phyloP scores from a whole-genome alignment of 2,797 vertebrate species.

The Enoplosus armatus region DNA sequence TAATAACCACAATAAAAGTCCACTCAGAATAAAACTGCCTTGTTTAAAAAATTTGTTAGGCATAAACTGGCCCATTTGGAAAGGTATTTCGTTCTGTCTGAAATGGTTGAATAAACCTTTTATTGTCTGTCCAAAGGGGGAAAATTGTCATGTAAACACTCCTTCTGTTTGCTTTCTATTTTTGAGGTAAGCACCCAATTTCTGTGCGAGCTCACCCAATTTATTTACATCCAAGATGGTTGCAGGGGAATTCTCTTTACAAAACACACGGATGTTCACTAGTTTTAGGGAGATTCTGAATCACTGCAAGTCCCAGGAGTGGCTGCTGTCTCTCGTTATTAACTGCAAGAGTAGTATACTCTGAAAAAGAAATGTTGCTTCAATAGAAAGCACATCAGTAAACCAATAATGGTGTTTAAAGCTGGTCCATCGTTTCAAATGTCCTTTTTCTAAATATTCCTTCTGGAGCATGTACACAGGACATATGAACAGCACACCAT shows the following conservation, averaged over 20 bases:
- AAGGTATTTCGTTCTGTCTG: neutral
- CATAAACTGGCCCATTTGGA: slow-evolving; percentile 11
- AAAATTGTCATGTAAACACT: slow-evolving; percentile 17
- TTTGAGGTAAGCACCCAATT: neutral
- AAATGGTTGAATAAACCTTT: slow-evolving; percentile 27
- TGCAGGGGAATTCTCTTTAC: slow-evolving; percentile 15
- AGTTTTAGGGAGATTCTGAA: slow-evolving; percentile 35
- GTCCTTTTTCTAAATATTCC: slow-evolving; percentile 3
- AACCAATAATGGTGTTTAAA: neutral
- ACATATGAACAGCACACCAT: neutral
- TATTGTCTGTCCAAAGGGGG: neutral
- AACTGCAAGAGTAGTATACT: neutral
- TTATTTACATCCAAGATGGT: slow-evolving; percentile 13
- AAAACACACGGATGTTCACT: slow-evolving; percentile 15
- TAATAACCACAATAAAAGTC: neutral
- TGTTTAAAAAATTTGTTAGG: slow-evolving; percentile 9
- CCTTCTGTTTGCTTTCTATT: slow-evolving; percentile 18
- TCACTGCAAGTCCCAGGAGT: neutral
- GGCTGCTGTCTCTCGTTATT: neutral
- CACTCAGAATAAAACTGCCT: slow-evolving; percentile 14
- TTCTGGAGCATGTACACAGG: neutral
- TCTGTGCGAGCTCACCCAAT: neutral
- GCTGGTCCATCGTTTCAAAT: slow-evolving; percentile 5
- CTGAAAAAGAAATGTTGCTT: neutral
- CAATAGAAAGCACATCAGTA: neutral